These are phyloP conservation scores for Ditula angustiorana DNA, from an alignment of 2,888 invertebrate species.

Conservation along the genomic window DNA sequence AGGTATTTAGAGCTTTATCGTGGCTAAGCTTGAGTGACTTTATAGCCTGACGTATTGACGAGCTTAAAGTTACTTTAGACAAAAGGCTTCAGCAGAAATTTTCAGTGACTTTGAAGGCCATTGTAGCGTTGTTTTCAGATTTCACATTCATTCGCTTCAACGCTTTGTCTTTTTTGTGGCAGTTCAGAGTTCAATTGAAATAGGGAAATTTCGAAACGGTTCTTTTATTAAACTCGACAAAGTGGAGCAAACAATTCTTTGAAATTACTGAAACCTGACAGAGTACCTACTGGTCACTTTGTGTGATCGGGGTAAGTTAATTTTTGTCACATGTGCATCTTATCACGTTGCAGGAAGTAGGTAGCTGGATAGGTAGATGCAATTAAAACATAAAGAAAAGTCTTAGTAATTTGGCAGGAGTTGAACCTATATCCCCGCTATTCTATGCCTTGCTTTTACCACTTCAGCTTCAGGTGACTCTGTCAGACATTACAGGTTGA, in stretches of 20 bases:
- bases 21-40: constrained; percentile 16
- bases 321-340: too few species aligned
- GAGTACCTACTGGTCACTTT: not conserved
- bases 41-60: constrained; percentile 28
- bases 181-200: not conserved
- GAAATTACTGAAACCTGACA: not conserved
- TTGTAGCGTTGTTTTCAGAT: not conserved
- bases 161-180: not conserved
- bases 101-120: not conserved
- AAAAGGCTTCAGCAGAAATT: not conserved
- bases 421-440: too few species aligned
- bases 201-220: not conserved
- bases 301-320: too few species aligned
- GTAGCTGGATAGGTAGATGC: too few species aligned
- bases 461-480: too few species aligned
- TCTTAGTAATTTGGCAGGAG: too few species aligned
- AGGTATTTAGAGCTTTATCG: constrained; percentile 39
- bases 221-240: not conserved
- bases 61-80: constrained; percentile 15
- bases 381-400: too few species aligned
- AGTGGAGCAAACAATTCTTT: not conserved
- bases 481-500: too few species aligned
- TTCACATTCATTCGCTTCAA: not conserved
- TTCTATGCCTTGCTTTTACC: too few species aligned
- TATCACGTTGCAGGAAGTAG: too few species aligned